Percentiles rank a stretch among this genome's conserved stretches.
Evolutionary conservation across 2,888 invertebrate species (phyloP).

Genomic region (Lobophora halterata): DNA sequence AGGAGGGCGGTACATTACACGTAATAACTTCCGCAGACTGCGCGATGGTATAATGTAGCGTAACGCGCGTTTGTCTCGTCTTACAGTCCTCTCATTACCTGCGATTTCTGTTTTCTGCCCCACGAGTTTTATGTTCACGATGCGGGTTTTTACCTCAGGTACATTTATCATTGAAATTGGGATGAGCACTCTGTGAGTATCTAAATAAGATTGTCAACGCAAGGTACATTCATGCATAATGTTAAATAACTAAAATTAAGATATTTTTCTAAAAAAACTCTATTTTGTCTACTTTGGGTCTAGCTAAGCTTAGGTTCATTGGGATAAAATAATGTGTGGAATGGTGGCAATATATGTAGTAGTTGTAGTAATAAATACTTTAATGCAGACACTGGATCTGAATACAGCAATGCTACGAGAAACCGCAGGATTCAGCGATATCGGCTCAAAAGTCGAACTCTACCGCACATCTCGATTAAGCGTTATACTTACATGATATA

Average conservation of each 20-base stretch:
- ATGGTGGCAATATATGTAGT: too few relatives aligned
- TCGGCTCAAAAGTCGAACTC: not conserved
- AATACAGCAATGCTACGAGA: constrained; percentile 1
- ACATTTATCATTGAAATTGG: too few relatives aligned
- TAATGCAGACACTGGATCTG: too few relatives aligned
- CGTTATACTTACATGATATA: constrained; percentile 9
- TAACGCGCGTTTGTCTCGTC: constrained; percentile 44
- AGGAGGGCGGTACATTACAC: constrained; percentile 57
- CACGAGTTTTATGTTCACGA: too few relatives aligned
- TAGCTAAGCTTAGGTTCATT: too few relatives aligned
- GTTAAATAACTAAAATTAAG: too few relatives aligned
- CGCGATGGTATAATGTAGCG: constrained; percentile 56
- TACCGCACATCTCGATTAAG: constrained; percentile 6
- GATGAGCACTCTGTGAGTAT: too few relatives aligned
- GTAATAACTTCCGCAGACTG: constrained; percentile 60
- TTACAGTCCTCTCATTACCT: constrained; percentile 46
- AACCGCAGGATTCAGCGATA: not conserved
- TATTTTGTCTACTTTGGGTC: too few relatives aligned
- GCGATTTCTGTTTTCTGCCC: constrained; percentile 29
- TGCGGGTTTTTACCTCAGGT: too few relatives aligned
- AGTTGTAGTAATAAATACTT: too few relatives aligned
- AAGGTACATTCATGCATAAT: not conserved
- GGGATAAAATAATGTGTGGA: too few relatives aligned
- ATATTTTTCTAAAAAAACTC: too few relatives aligned
- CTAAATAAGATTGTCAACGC: not conserved